Conservation (phyloP, 2,888 invertebrate species). For the Apotomis capreana region DNA sequence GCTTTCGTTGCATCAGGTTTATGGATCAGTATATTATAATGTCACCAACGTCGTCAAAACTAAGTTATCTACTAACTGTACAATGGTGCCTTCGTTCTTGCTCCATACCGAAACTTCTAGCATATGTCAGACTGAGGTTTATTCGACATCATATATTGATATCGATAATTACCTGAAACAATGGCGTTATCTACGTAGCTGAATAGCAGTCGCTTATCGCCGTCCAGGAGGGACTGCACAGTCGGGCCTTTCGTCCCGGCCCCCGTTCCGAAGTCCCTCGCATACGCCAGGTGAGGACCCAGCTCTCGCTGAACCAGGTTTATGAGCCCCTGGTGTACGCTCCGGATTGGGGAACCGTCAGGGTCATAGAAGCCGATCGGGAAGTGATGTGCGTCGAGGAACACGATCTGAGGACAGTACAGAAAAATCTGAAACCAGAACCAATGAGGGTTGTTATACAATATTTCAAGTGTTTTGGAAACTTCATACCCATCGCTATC, state of each 20-base stretch:
- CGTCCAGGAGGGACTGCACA: constrained; percentile 73
- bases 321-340: constrained; percentile 82
- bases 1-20: no score
- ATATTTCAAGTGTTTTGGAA: no score
- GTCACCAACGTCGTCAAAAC: no score
- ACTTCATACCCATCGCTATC: no score
- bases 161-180: constrained; percentile 64
- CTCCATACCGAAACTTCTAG: no score
- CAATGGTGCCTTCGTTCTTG: no score
- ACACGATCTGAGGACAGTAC: constrained; percentile 79
- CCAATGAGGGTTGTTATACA: no score
- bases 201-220: constrained; percentile 78
- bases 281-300: constrained; percentile 79
- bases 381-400: constrained; percentile 93
- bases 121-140: no score
- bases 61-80: no score
- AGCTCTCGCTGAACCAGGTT: constrained; percentile 82
- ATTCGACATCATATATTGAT: neutral
- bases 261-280: constrained; percentile 68
- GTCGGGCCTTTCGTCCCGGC: constrained; percentile 73
- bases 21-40: no score
- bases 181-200: constrained; percentile 81
- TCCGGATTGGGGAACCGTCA: constrained; percentile 71
- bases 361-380: constrained; percentile 85
- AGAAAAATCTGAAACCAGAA: no score